Percentiles rank a stretch among this genome's conserved stretches.
Evolutionary conservation across 1,140 invertebrate genomes (phyloP).

Genomic region (Danaus plexippus): DNA sequence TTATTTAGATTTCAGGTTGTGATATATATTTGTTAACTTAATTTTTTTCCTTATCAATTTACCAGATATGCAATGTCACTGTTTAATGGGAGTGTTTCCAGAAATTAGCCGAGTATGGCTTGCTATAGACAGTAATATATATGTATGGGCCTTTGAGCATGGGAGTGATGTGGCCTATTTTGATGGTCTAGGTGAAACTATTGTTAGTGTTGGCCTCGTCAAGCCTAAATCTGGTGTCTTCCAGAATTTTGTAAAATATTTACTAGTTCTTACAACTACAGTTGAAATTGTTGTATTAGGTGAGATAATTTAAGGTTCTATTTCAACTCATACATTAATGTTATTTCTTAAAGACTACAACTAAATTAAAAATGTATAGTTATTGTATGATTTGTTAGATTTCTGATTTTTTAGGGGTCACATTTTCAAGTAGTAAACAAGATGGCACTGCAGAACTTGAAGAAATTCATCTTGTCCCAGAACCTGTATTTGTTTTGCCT

Average conservation of each 20-base stretch:
- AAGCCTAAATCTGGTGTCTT: constrained; percentile 90
- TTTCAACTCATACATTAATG: constrained; percentile 27
- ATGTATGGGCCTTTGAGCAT: constrained; percentile 95
- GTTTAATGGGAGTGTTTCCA: constrained; percentile 96
- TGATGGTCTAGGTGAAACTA: constrained; percentile 92
- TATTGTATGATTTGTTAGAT: constrained; percentile 7
- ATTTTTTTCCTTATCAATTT: constrained; percentile 9
- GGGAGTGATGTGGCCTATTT: constrained; percentile 93
- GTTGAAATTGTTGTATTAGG: constrained; percentile 94
- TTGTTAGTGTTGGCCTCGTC: constrained; percentile 88
- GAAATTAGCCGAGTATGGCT: constrained; percentile 97
- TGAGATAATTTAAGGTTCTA: constrained; percentile 72
- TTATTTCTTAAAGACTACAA: constrained; percentile 8
- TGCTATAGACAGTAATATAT: constrained; percentile 97
- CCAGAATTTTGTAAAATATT: constrained; percentile 92
- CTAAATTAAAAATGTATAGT: no score
- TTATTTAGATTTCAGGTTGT: no score
- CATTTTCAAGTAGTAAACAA: constrained; percentile 64
- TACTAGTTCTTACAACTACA: constrained; percentile 92
- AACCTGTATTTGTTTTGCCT: constrained; percentile 92
- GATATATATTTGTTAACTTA: no score
- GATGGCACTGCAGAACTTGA: constrained; percentile 67
- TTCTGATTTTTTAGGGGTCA: constrained; percentile 53
- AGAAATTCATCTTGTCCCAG: constrained; percentile 94
- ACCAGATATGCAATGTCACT: constrained; percentile 93